Evolutionary conservation across 2,797 vertebrate genomes (phyloP).

Genomic region (Eospalax fontanierii): DNA sequence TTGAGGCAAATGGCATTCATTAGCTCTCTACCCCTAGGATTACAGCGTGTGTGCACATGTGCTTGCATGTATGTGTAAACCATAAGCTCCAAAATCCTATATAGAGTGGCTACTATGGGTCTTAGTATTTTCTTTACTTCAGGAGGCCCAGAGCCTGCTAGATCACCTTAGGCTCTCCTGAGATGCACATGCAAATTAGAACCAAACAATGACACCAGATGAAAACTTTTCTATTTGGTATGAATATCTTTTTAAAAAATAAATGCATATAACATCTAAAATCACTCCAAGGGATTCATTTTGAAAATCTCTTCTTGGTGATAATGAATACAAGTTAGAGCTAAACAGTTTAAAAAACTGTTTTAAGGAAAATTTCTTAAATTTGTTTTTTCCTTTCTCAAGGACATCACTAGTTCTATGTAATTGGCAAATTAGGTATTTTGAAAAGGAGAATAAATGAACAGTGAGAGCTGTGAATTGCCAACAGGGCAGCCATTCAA

Average conservation of each 20-base stretch:
- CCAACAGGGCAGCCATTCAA: conserved; percentile 57
- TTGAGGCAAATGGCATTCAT: conserved; percentile 28
- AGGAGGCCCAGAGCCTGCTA: conserved; percentile 22
- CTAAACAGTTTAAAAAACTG: conserved; percentile 68
- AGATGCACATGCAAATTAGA: conserved; percentile 59
- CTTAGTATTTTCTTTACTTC: conserved; percentile 1
- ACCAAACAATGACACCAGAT: conserved; percentile 54
- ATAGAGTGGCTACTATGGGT: background rate
- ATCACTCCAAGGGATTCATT: conserved; percentile 47
- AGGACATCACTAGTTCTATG: conserved; percentile 42
- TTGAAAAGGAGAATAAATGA: conserved; percentile 44
- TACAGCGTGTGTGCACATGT: background rate
- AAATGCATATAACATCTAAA: conserved; percentile 57
- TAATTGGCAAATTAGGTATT: conserved; percentile 71
- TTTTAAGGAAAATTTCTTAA: conserved; percentile 51
- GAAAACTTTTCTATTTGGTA: conserved; percentile 65
- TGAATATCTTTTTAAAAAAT: conserved; percentile 71
- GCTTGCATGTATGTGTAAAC: background rate
- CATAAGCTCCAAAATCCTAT: background rate
- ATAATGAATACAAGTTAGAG: conserved; percentile 63
- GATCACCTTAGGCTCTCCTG: conserved; percentile 37
- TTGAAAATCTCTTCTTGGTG: conserved; percentile 39
- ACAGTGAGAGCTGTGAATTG: conserved; percentile 6
- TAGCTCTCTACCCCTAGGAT: background rate
- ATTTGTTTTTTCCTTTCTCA: conserved; percentile 67